Conservation (phyloP, 2,888 invertebrate species). For the Dorcus parallelipipedus region DNA sequence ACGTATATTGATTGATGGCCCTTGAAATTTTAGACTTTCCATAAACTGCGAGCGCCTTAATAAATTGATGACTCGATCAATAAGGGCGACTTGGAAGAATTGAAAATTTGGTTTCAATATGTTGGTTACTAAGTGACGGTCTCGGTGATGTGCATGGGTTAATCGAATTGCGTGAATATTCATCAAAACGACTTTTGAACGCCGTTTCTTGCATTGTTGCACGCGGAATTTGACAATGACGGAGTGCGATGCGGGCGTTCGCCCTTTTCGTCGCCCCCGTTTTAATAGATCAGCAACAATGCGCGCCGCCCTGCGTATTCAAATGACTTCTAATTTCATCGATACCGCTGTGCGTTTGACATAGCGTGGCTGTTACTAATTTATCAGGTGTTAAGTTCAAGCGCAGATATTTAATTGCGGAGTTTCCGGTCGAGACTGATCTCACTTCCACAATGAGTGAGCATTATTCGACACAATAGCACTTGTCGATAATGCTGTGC, state of each 20-base stretch:
- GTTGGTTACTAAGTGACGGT: not conserved
- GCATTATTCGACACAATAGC: constrained; percentile 42
- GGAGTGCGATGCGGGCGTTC: constrained; percentile 24
- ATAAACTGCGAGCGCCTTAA: constrained; percentile 33
- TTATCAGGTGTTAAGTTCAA: constrained; percentile 45
- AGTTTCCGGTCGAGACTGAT: constrained; percentile 38
- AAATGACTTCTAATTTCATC: constrained; percentile 32
- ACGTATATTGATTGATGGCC: constrained; percentile 44
- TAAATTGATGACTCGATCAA: constrained; percentile 41
- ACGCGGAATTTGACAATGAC: constrained; percentile 28
- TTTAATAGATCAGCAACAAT: constrained; percentile 21
- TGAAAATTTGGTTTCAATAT: not conserved
- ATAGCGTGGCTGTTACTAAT: constrained; percentile 34
- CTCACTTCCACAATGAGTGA: constrained; percentile 38
- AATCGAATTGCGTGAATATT: constrained; percentile 33
- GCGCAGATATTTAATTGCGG: constrained; percentile 41
- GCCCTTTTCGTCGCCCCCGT: constrained; percentile 4
- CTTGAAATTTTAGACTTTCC: constrained; percentile 35
- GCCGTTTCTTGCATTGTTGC: constrained; percentile 25
- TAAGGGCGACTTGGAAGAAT: constrained; percentile 12
- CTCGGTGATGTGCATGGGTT: constrained; percentile 16
- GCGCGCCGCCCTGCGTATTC: constrained; percentile 16
- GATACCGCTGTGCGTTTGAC: constrained; percentile 31
- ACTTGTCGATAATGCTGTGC: constrained; percentile 40
- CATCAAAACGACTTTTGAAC: constrained; percentile 26